Conservation (phyloP, 2,797 vertebrate genomes). For the Choloepus didactylus region DNA sequence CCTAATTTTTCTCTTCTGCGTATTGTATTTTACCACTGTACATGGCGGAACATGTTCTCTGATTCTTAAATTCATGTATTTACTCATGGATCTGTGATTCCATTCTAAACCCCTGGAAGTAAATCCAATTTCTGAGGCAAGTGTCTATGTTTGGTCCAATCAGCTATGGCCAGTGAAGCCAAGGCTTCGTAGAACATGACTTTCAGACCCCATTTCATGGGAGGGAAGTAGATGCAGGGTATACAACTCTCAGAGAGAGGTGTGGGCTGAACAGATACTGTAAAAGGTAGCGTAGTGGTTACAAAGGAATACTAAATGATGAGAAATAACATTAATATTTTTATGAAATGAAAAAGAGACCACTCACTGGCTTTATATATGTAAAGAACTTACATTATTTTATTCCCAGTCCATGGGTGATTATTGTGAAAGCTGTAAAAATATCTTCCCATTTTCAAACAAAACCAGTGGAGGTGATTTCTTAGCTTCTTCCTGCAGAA, state of each 20-base stretch:
- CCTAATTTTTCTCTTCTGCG: constrained; percentile 8
- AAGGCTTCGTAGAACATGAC: neutral
- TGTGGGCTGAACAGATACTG: neutral
- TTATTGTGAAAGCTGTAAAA: constrained; percentile 60
- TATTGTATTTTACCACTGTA: constrained; percentile 29
- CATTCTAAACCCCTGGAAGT: constrained; percentile 48
- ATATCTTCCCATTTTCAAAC: constrained; percentile 33
- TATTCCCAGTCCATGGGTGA: neutral
- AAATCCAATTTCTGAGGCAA: neutral
- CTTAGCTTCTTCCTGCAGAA: constrained; percentile 37
- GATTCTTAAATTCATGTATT: constrained; percentile 44
- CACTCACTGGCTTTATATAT: constrained; percentile 11
- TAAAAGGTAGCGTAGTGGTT: constrained; percentile 14
- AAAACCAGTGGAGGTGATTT: neutral
- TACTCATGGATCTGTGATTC: constrained; percentile 45
- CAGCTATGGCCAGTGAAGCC: neutral
- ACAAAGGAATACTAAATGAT: constrained; percentile 35
- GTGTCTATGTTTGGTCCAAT: constrained; percentile 24
- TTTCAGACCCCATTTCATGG: constrained; percentile 24
- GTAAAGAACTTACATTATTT: constrained; percentile 49
- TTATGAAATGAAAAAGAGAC: constrained; percentile 34
- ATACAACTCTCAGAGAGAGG: neutral
- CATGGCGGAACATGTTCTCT: constrained; percentile 1
- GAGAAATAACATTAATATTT: constrained; percentile 16
- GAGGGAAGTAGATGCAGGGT: neutral